phyloP scores from a whole-genome alignment of 2,888 invertebrate species.

The Drosophila mercatorum region DNA sequence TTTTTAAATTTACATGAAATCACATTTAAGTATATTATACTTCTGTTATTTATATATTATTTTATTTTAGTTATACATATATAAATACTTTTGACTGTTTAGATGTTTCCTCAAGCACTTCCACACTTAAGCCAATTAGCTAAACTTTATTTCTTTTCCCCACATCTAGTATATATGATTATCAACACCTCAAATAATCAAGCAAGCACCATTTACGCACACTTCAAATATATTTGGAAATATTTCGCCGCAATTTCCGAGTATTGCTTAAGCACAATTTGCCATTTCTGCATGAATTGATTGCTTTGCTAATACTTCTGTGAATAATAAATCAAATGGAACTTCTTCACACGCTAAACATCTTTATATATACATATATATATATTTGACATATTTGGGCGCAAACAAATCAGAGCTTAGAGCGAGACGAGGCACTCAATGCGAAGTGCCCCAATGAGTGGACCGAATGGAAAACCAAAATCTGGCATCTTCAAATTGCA shows the following conservation, averaged over 20 bases:
- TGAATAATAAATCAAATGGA: slow-evolving; percentile 18
- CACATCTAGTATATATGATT: not conserved
- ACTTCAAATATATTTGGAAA: not conserved
- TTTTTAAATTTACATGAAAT: too few species aligned
- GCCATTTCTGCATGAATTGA: not conserved
- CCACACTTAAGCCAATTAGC: not conserved
- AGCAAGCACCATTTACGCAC: not conserved
- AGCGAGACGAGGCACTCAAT: slow-evolving; percentile 4
- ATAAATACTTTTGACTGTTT: not conserved
- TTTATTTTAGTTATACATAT: too few species aligned
- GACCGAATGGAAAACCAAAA: slow-evolving; percentile 14
- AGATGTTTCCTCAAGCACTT: not conserved
- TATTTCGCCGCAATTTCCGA: not conserved
- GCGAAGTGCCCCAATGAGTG: slow-evolving; percentile 12
- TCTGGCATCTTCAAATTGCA: slow-evolving; percentile 24
- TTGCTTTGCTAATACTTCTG: not conserved
- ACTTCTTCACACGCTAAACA: slow-evolving; percentile 8
- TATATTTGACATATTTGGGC: slow-evolving; percentile 18
- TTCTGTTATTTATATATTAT: too few species aligned
- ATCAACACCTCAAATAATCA: not conserved
- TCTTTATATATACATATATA: not conserved
- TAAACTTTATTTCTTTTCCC: not conserved
- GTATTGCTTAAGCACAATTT: not conserved
- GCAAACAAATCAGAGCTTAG: slow-evolving; percentile 21
- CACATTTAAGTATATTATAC: too few species aligned